These are phyloP conservation scores for Eupithecia centaureata DNA, from an alignment of 2,888 invertebrate genomes.

Conservation along the genomic window DNA sequence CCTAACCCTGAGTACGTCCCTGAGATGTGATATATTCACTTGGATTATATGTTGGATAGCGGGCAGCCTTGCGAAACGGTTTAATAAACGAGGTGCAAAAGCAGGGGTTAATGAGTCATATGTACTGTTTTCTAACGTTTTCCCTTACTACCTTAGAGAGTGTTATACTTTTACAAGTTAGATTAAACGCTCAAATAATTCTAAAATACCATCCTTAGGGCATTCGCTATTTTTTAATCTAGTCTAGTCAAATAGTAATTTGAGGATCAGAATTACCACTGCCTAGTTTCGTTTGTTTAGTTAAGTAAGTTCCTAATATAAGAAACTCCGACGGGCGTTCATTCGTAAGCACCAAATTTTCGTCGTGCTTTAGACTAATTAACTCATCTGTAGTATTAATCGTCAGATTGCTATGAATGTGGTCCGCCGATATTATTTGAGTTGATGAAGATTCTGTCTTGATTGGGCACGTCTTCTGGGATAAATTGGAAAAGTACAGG, in stretches of 20 bases:
- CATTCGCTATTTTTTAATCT: background rate
- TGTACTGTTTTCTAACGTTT: background rate
- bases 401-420: no score
- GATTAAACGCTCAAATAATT: background rate
- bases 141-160: background rate
- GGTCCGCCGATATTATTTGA: no score
- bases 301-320: no score
- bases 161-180: no score
- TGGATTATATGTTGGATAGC: slow-evolving; percentile 15
- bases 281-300: background rate
- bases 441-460: no score
- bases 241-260: background rate
- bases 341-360: no score
- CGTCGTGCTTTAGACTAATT: no score
- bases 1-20: slow-evolving; percentile 1
- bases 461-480: no score
- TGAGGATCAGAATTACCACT: background rate
- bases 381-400: no score
- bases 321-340: no score
- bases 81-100: slow-evolving; percentile 26
- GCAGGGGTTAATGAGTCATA: slow-evolving; percentile 15
- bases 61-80: slow-evolving; percentile 18
- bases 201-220: background rate
- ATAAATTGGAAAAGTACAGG: no score
- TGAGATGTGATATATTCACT: background rate